phyloP scores from a whole-genome alignment of 2,888 invertebrate genomes.

The Helleia helle region DNA sequence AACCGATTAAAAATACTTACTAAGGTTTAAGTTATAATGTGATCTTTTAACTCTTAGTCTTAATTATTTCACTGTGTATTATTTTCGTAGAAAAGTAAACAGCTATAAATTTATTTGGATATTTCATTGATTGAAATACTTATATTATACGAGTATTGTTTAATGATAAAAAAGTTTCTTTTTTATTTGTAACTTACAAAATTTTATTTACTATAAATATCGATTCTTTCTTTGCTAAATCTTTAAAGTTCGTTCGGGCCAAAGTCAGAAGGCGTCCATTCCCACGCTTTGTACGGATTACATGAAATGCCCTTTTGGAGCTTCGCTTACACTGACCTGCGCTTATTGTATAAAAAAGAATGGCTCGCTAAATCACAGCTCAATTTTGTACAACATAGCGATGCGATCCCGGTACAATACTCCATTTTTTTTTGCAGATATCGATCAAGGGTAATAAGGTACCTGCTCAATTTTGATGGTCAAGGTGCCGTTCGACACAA shows the following conservation, averaged over 20 bases:
- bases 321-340: slow-evolving; percentile 66
- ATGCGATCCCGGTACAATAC: slow-evolving; percentile 18
- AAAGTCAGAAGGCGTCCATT: slow-evolving; percentile 28
- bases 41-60: too few relatives aligned
- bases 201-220: not conserved
- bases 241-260: not conserved
- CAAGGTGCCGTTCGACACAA: slow-evolving; percentile 67
- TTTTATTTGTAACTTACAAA: not conserved
- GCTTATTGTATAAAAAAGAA: slow-evolving; percentile 66
- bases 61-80: too few relatives aligned
- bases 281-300: slow-evolving; percentile 64
- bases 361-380: slow-evolving; percentile 62
- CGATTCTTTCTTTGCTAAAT: not conserved
- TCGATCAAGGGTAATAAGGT: slow-evolving; percentile 51
- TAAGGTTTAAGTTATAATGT: too few relatives aligned
- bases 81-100: too few relatives aligned
- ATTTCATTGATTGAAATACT: too few relatives aligned
- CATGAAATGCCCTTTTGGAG: slow-evolving; percentile 68
- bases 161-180: not conserved
- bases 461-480: slow-evolving; percentile 67
- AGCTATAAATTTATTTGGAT: too few relatives aligned
- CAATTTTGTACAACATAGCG: slow-evolving; percentile 16
- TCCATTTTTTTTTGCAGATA: slow-evolving; percentile 39
- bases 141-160: too few relatives aligned
- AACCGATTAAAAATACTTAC: too few relatives aligned